These are phyloP conservation scores for Phocoena phocoena DNA, from an alignment of 2,113 vertebrate genomes.

Conservation along the genomic window DNA sequence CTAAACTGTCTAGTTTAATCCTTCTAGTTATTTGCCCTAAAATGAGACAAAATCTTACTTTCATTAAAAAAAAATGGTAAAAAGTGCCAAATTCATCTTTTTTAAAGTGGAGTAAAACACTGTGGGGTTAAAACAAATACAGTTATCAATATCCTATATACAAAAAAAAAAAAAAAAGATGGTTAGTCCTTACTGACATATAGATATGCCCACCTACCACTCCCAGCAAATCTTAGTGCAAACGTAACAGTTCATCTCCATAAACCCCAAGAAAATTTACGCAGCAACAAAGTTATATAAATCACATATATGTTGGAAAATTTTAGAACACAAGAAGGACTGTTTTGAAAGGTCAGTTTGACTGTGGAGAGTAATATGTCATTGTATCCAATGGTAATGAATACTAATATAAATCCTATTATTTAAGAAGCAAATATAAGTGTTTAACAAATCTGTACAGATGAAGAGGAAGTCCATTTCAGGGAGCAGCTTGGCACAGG, in stretches of 20 bases:
- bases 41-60: constrained; percentile 80
- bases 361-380: constrained; percentile 73
- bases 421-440: constrained; percentile 77
- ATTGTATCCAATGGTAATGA: constrained; percentile 71
- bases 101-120: constrained; percentile 79
- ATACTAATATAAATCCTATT: constrained; percentile 81
- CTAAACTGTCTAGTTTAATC: constrained; percentile 69
- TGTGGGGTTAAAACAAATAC: constrained; percentile 76
- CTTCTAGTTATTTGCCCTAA: constrained; percentile 80
- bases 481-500: constrained; percentile 82
- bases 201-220: constrained; percentile 78
- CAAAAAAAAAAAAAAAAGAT: constrained; percentile 73
- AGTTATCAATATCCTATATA: constrained; percentile 82
- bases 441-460: constrained; percentile 81
- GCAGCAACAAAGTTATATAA: constrained; percentile 81
- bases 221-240: constrained; percentile 87
- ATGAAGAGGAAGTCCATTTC: constrained; percentile 77
- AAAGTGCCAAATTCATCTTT: constrained; percentile 83
- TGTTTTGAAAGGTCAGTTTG: constrained; percentile 75
- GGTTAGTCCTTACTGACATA: constrained; percentile 75
- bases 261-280: constrained; percentile 83
- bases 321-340: constrained; percentile 78
- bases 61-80: constrained; percentile 71
- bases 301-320: constrained; percentile 81
- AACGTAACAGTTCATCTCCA: constrained; percentile 82